These are phyloP conservation scores for human (Homo sapiens) DNA, from an alignment of 2,113 vertebrate genomes.

Conservation along the genomic window DNA sequence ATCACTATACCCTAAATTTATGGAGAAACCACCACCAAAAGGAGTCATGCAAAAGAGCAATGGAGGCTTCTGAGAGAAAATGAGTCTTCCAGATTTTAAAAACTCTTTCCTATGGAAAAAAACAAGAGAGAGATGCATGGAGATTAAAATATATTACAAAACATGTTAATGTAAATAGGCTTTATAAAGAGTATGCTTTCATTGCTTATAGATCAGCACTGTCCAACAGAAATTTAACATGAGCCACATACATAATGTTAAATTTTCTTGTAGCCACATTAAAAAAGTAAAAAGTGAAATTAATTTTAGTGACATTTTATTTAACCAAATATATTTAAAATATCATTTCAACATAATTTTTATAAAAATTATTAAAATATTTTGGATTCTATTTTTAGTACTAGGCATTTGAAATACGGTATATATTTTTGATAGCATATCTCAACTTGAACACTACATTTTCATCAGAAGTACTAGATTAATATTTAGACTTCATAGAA, in stretches of 20 bases:
- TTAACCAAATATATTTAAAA: constrained; percentile 42
- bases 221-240: constrained; percentile 13
- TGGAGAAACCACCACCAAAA: constrained; percentile 83
- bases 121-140: constrained; percentile 5
- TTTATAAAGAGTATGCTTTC: not conserved
- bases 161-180: not conserved
- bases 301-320: constrained; percentile 14
- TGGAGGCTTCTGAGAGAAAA: constrained; percentile 78
- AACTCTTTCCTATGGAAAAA: constrained; percentile 57
- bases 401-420: not conserved
- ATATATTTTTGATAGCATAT: not conserved
- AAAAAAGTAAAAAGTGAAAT: constrained; percentile 20
- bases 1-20: constrained; percentile 77
- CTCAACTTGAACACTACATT: constrained; percentile 33
- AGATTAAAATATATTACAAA: constrained; percentile 29
- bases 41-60: constrained; percentile 80
- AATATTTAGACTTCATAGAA: constrained; percentile 21
- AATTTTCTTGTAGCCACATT: not conserved
- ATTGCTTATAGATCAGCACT: not conserved
- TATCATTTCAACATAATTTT: not conserved
- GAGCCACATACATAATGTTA: not conserved
- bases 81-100: constrained; percentile 75
- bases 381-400: not conserved
- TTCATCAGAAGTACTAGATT: constrained; percentile 25
- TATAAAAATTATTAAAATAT: not conserved